Evolutionary conservation across 2,113 vertebrate genomes (phyloP), one percentile per base, ranked within the genome.

Genomic region (Lepidothrix coronata): DNA sequence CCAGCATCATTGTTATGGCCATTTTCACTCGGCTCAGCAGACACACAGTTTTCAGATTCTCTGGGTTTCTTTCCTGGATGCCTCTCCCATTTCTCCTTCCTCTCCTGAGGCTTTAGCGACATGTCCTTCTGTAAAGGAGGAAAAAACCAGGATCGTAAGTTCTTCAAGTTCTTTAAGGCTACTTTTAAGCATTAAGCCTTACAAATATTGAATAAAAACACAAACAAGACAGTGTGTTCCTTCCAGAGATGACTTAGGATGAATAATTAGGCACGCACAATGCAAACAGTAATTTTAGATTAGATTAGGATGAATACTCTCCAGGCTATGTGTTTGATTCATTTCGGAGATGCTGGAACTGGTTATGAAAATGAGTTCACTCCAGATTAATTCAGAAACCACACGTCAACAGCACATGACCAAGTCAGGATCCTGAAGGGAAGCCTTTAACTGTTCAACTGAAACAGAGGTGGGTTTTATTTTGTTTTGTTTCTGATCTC

Each of bases 11-110:
- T 98, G 70, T 98, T 97, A 92, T 98, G 99, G 91, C 98, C 98
- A 11, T 99, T 99, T 97, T 99, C 99, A 91, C 98, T 98, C 0
- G 98, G 97, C 93, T 99, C 99, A n/a, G 98, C 97, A 41, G 98
- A 96, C 17, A 99, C 97, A 68, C 98, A 98, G 92, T 98, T 99
- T 76, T 99, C 99, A 31, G 98, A 97, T 93, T 99, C 99, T 83
- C 99, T 98, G 75, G 98, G 98, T 90, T 98, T 99, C 98, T 99
- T 99, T 30, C 96, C 96, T 27, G 97, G 97, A 81, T 98, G 98
- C 46, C 97, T 97, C 78, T 98, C 98, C 98, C 98, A 98, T 85
- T 98, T 98, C 97, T 99, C 98, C 96, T 99, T 99, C 95, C 98
- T 98, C 93, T 99, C 99, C 23, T 99, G 98, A 48, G 98, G 98